Conservation (phyloP, 2,888 invertebrate species). For the Melanchra persicariae region DNA sequence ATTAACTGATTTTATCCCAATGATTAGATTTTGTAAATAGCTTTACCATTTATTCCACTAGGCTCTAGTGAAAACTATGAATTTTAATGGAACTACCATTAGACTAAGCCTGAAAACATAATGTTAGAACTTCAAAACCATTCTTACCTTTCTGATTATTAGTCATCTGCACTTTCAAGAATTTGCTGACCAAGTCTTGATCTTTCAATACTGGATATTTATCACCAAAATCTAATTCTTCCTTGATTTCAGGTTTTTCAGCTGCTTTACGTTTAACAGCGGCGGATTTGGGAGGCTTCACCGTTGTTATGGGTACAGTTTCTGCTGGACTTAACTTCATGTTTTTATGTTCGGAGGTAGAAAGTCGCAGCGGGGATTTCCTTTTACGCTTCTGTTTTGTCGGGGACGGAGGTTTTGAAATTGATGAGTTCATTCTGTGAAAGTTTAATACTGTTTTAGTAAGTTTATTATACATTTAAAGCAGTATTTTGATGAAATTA, state of each 20-base stretch:
- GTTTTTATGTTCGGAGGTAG: constrained; percentile 60
- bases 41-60: no score
- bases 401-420: constrained; percentile 24
- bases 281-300: constrained; percentile 12
- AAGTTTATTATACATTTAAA: neutral
- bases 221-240: constrained; percentile 21
- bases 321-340: constrained; percentile 49
- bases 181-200: constrained; percentile 74
- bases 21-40: no score
- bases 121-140: no score
- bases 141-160: constrained; percentile 86
- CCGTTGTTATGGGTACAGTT: neutral
- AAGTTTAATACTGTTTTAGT: neutral
- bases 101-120: no score
- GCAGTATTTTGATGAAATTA: neutral
- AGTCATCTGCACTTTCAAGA: constrained; percentile 77
- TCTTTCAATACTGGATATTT: constrained; percentile 80
- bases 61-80: no score
- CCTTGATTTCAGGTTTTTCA: constrained; percentile 25
- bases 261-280: constrained; percentile 23
- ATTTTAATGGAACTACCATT: no score
- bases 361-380: constrained; percentile 53
- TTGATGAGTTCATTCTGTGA: constrained; percentile 65
- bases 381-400: constrained; percentile 64
- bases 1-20: no score